Evolutionary conservation across 2,888 invertebrate genomes (phyloP), one percentile per base, ranked within the genome.

Genomic region (Ectropis crepuscularia): DNA sequence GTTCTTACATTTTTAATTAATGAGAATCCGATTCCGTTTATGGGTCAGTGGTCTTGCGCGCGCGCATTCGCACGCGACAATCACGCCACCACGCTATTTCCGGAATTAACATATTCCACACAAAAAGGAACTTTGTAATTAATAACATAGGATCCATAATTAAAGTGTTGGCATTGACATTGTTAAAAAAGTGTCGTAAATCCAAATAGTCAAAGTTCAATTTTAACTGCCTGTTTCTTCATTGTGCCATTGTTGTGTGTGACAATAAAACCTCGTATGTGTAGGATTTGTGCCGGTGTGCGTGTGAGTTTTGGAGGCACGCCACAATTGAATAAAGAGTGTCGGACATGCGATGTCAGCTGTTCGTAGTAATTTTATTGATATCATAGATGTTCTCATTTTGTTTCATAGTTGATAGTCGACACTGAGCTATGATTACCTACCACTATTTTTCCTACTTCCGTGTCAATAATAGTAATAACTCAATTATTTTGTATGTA

Each of bases 31-130:
- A 61, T 50, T 42, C 63, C 68, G 70, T 81, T 86, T 85, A 75
- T 83, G 78, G 87, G 88, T 88, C 88, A 89, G 82, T 84, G 81
- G 85, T 85, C 81, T 82, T 81, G 83, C 83, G 85, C 80, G 75
- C 71, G 75, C 80, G 80, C 76, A 63, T 43, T 65, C 60, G 71
- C 74, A 82, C 82, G 83, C 83, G 81, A 79, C 74, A 74, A 88
- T 91, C 91, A 90, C 88, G 89, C 90, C 89, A 91, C 88, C 71
- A 67, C 73, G 43, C 46, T 83, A 83, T 84, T 82, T 83, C 81
- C 83, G 82, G 74, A 74, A 74, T 73, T 63, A 67, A 65, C 28
- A 51, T 45, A 39, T 59, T 57, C 61, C 66, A 55, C 47, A 53
- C 71, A 62, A 76, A 79, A 78, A 70, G 75, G 71, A 43, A 64